Evolutionary conservation across 2,113 vertebrate genomes (phyloP), one percentile per base, ranked within the genome.

Genomic region (Apus apus): DNA sequence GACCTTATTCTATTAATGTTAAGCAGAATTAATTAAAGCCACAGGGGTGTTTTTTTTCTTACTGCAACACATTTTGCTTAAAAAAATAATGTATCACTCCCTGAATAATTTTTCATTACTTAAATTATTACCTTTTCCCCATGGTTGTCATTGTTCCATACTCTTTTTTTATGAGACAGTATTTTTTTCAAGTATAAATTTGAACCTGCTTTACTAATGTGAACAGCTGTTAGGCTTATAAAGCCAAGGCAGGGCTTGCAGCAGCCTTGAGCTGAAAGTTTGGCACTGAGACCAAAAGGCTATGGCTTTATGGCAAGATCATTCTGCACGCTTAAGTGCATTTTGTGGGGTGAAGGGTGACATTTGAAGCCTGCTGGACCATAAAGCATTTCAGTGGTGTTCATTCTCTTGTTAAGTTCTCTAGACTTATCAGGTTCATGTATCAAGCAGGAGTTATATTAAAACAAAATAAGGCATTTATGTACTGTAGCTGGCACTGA

Each of bases 21-120:
- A 97, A 94, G 90, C 77, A 97, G 88, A 97, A 98, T 97, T 98
- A 98, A 98, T 98, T 98, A 97, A 96, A 97, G 90, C 82, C 68
- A 74, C 7, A 6, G 45, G 74, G 64, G 84, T 92, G 50, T 20
- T 20, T 30, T 34, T 94, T 83, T 96, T 75, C 73, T 88, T 96
- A 89, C 93, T 92, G 57, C 87, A 97, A 97, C 96, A 97, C 38
- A 50, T 89, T 94, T 97, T 96, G 74, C 97, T 97, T 97, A 64
- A 97, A 96, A 96, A 97, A 97, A 96, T 94, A 97, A 97, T 96
- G 87, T 95, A 96, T 97, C 54, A 10, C 94, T 90, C 62, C 87
- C 87, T 89, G 97, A 97, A 97, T 97, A 96, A 97, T 98, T 96
- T 97, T 97, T 97, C 97, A 96, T 96, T 26, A 96, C 89, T 96